Evolutionary conservation across 2,797 vertebrate genomes (phyloP), one percentile per base, ranked within the genome.

Genomic region (Lates japonicus): DNA sequence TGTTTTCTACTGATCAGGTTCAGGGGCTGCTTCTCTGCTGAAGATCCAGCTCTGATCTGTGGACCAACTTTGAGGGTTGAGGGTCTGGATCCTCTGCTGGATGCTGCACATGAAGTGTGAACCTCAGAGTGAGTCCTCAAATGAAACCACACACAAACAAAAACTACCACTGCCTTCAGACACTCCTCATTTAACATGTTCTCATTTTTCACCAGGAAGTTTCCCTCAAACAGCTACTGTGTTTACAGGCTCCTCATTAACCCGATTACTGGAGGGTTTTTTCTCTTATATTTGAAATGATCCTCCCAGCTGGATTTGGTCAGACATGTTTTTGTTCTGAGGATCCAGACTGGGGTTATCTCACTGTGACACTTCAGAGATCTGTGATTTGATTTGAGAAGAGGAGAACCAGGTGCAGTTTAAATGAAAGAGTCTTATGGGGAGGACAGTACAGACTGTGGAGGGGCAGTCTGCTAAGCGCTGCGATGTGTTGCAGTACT

Each of bases 1-100:
- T 64, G 52, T 66, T 66, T 61, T 70, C 61, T 55, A 35, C 72
- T 41, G 60, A 16, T 61, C 54, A 1, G 9, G 44, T 31, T 31
- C 42, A 39, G 10, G 16, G 22, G 22, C 42, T 41, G 54, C 1
- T 39, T 16, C 11, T 37, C 17, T 20, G 54, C 17, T 33, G 29
- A 31, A 55, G 25, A 14, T 58, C 19, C 49, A 35, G 39, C 46
- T 72, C 44, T 4, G 5, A 17, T 19, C 39, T 20, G 25, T 35
- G 54, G 3, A 29, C 52, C 7, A 12, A 33, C n/a, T n/a, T n/a
- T n/a, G n/a, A n/a, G n/a, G 1, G 14, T 16, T 44, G 14, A 44
- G 13, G 42, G 42, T 16, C 42, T 44, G 42, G 42, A 44, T 46
- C 16, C 44, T 46, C 44, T 17, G 42, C 19, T 8, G 44, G 57